phyloP scores from a whole-genome alignment of 2,797 vertebrate species.

The Silurus lanzhouensis region DNA sequence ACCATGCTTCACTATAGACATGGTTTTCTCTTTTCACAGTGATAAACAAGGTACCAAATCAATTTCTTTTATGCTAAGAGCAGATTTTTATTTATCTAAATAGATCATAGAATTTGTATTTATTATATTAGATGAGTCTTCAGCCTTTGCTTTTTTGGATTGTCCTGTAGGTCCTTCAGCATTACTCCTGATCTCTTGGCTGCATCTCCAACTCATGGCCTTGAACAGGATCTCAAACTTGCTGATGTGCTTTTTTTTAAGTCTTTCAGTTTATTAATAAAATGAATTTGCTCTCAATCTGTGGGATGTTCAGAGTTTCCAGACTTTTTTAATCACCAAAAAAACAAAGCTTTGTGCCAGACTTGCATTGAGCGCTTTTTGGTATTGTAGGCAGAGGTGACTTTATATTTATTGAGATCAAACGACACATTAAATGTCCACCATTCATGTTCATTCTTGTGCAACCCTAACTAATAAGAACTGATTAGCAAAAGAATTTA shows the following conservation, averaged over 20 bases:
- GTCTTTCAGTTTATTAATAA: background rate
- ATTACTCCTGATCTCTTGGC: background rate
- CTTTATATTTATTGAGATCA: background rate
- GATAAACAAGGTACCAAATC: background rate
- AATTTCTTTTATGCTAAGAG: background rate
- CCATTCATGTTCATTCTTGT: background rate
- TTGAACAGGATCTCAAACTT: background rate
- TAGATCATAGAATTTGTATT: background rate
- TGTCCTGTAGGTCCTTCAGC: background rate
- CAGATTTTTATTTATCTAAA: background rate
- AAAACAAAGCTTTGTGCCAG: background rate
- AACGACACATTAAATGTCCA: background rate
- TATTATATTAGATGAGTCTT: background rate
- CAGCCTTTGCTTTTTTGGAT: background rate
- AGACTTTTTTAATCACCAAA: no score
- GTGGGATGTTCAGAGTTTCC: no score
- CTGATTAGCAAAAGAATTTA: no score
- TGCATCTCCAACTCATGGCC: background rate
- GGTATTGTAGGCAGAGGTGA: background rate
- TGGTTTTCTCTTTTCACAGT: background rate
- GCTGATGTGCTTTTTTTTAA: background rate
- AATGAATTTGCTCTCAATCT: background rate
- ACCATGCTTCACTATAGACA: background rate
- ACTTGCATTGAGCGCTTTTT: background rate
- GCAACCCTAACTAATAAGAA: no score